Evolutionary conservation across 2,113 vertebrate genomes (phyloP).

Genomic region (Anguilla japonica): DNA sequence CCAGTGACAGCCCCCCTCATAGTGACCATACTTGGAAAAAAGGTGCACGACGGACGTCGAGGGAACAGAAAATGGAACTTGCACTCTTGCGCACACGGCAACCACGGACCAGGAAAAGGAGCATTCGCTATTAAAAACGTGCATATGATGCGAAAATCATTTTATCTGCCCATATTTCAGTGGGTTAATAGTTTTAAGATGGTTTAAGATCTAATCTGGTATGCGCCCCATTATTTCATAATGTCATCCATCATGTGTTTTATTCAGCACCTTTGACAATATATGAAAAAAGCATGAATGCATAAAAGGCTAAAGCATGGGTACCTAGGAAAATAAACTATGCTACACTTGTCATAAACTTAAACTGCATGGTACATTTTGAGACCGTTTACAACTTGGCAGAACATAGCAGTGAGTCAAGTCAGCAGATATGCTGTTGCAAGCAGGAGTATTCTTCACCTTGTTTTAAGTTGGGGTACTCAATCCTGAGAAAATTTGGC

Average conservation of each 20-base stretch:
- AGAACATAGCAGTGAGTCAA: no score
- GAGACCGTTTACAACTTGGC: not conserved
- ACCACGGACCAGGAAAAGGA: not conserved
- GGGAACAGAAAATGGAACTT: slow-evolving; percentile 56
- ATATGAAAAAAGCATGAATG: not conserved
- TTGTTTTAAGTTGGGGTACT: not conserved
- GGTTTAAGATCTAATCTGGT: not conserved
- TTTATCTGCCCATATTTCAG: not conserved
- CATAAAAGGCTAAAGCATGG: not conserved
- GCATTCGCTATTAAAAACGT: not conserved
- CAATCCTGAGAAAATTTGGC: not conserved
- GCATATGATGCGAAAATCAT: not conserved
- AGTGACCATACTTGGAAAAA: slow-evolving; percentile 89
- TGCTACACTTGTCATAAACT: not conserved
- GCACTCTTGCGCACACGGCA: slow-evolving; percentile 18
- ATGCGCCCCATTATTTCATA: not conserved
- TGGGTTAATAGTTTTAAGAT: no score
- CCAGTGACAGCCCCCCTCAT: slow-evolving; percentile 81
- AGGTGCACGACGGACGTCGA: slow-evolving; percentile 65
- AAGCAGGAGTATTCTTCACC: not conserved
- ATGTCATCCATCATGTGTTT: slow-evolving; percentile 11
- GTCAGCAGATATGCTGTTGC: no score
- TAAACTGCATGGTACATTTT: not conserved
- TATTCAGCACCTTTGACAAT: slow-evolving; percentile 15
- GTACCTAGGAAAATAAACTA: not conserved